Conservation (phyloP, 2,113 vertebrate species). For the Toxostoma redivivum region DNA sequence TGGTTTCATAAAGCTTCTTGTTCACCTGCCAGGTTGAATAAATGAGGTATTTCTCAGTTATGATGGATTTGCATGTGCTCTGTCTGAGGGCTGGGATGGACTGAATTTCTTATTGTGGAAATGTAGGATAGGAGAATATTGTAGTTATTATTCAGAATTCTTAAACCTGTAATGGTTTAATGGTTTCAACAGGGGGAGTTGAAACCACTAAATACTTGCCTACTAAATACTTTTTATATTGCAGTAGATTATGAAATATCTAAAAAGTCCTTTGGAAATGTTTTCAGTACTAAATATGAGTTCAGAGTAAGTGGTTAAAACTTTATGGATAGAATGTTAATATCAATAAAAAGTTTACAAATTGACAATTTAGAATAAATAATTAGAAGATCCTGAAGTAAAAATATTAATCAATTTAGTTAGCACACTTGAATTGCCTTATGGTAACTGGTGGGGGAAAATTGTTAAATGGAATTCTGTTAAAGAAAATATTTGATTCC, state of each 20-base stretch:
- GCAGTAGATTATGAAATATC: neutral
- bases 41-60: neutral
- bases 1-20: neutral
- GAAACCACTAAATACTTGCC: neutral
- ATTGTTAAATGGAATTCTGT: neutral
- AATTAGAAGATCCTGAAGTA: neutral
- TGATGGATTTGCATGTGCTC: neutral
- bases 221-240: neutral
- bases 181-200: neutral
- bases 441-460: neutral
- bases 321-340: neutral
- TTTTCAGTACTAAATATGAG: neutral
- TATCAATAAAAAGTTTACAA: neutral
- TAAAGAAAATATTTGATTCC: neutral
- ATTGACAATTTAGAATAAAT: neutral
- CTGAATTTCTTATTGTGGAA: neutral
- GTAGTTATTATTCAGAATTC: neutral
- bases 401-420: neutral
- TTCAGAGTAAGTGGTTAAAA: neutral
- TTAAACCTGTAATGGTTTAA: neutral
- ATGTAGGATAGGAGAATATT: neutral
- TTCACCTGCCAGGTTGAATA: neutral
- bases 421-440: neutral
- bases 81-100: neutral
- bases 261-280: neutral